Evolutionary conservation across 1,140 invertebrate species (phyloP), one percentile per base, ranked within the genome.

Genomic region (honey bee (Apis mellifera)): DNA sequence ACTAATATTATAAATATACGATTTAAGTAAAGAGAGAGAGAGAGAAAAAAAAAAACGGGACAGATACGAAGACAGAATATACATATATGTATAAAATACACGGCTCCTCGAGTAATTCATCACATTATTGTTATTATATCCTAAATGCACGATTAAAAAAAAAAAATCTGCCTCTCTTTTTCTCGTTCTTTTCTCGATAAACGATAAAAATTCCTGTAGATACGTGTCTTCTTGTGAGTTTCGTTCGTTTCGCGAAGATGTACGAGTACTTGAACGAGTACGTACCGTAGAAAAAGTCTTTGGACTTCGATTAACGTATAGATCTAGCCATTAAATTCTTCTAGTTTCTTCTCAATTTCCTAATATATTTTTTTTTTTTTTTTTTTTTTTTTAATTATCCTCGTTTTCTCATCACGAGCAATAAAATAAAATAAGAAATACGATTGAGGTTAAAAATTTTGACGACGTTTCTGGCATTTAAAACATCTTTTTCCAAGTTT

Each of bases 1-100:
- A 21, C 15, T 26, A 86, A 72, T n/a, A n/a, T 78, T 74, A 87
- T 87, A 86, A 87, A 87, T 87, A 87, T 87, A 86, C 23, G 50
- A 68, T 76, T 68, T 62, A 71, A 73, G 52, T 77, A 42, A 57
- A 64, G 15, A 68, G n/a, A n/a, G n/a, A n/a, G n/a, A n/a, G n/a
- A n/a, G n/a, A n/a, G n/a, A n/a, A n/a, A n/a, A n/a, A n/a, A 83
- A 23, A 86, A 52, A 83, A 82, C 54, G 50, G 64, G 21, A 65
- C 26, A 68, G 21, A 66, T 55, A 57, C 13, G 54, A 66, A 59
- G 42, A 72, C 9, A 19, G 2, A 42, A n/a, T 42, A 12, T 32
- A 72, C 15, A 8, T 57, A 59, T 42, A 73, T 73, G 48, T 71
- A 75, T 26, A 75, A 74, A 66, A 74, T 79, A 69, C 70, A 54